These are phyloP conservation scores for Drosophila pectinifera DNA, from an alignment of 1,140 invertebrate genomes.

Conservation along the genomic window DNA sequence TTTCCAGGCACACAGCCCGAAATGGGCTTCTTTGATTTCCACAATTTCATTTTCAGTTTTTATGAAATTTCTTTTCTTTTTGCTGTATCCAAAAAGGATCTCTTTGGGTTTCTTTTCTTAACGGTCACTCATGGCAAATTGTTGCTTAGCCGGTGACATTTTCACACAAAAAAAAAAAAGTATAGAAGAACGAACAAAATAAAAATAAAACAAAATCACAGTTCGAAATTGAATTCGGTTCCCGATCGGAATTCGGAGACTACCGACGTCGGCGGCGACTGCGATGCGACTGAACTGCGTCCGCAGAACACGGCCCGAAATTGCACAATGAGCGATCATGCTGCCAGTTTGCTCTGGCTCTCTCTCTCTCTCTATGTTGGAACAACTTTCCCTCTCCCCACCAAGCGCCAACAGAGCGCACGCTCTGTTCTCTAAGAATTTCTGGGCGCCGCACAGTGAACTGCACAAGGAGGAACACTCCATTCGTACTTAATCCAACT, in stretches of 20 bases:
- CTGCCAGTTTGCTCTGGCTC: constrained; percentile 9
- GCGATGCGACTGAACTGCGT: constrained; percentile 50
- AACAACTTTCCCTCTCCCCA: constrained; percentile 2
- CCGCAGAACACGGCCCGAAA: constrained; percentile 62
- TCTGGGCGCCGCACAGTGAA: constrained; percentile 29
- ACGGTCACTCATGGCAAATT: constrained; percentile 33
- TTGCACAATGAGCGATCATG: constrained; percentile 68
- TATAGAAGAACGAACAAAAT: constrained; percentile 1
- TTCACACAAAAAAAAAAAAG: constrained; percentile 24
- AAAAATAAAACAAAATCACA: constrained; percentile 23
- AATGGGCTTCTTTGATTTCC: constrained; percentile 83
- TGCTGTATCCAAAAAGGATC: background rate
- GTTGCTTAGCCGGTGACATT: constrained; percentile 33
- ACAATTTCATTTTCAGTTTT: constrained; percentile 72
- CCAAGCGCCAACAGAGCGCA: constrained; percentile 13
- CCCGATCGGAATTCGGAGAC: constrained; percentile 20
- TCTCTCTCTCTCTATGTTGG: constrained; percentile 5
- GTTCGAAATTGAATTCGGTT: constrained; percentile 10
- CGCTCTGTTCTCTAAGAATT: constrained; percentile 33
- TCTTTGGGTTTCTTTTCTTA: constrained; percentile 11
- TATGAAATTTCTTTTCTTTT: background rate
- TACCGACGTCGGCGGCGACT: constrained; percentile 25
- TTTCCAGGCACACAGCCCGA: constrained; percentile 81
- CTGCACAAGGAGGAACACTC: background rate
- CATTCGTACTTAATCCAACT: too few relatives aligned